phyloP scores from a whole-genome alignment of 2,797 vertebrate species.

The Anabas testudineus region DNA sequence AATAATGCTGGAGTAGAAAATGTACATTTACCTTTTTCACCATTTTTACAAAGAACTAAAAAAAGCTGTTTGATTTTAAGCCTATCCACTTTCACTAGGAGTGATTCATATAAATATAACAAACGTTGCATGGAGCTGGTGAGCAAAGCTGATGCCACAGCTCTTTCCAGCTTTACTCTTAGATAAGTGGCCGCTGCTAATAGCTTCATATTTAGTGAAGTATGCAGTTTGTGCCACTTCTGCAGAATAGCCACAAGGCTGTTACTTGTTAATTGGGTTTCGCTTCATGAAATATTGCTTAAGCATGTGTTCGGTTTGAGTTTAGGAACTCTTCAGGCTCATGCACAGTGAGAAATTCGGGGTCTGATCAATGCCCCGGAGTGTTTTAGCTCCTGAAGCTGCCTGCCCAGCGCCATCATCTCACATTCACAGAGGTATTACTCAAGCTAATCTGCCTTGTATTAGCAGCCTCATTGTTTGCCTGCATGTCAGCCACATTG shows the following conservation, averaged over 20 bases:
- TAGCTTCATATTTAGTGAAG: too few species aligned
- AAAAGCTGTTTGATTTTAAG: too few species aligned
- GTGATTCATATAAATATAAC: too few species aligned
- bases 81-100: too few species aligned
- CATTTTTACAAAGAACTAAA: too few species aligned
- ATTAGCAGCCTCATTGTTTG: conserved; percentile 51
- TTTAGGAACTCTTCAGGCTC: not conserved
- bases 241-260: too few species aligned
- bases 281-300: conserved; percentile 23
- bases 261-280: not conserved
- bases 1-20: too few species aligned
- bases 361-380: conserved; percentile 29
- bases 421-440: conserved; percentile 31
- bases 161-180: too few species aligned
- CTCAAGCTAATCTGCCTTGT: conserved; percentile 45
- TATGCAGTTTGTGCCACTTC: not conserved
- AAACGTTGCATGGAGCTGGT: too few species aligned
- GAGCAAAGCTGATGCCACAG: too few species aligned
- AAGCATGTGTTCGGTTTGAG: not conserved
- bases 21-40: too few species aligned
- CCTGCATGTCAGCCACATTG: conserved; percentile 27
- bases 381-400: not conserved
- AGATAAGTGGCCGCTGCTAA: too few species aligned
- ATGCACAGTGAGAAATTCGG: conserved; percentile 1
- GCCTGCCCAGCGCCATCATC: conserved; percentile 30